Conservation (phyloP, 2,888 invertebrate species). For the Hemistola chrysoprasaria region DNA sequence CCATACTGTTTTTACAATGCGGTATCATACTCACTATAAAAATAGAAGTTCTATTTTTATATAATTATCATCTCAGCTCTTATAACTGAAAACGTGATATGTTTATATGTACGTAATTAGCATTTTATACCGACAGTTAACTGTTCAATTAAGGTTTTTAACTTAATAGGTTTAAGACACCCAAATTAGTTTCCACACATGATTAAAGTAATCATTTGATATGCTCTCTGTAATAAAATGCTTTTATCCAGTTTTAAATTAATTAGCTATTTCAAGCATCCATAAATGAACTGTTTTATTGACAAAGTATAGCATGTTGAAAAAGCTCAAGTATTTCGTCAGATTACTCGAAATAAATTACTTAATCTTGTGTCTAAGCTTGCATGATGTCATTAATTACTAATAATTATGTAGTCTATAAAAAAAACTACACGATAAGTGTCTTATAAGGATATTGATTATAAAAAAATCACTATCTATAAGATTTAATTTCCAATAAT, state of each 20-base stretch:
- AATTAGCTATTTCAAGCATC: slow-evolving; percentile 31
- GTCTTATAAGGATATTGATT: too few species aligned
- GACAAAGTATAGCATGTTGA: slow-evolving; percentile 5
- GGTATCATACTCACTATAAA: slow-evolving; percentile 58
- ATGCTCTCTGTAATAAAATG: slow-evolving; percentile 36
- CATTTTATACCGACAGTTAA: slow-evolving; percentile 32
- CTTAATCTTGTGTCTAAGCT: not conserved
- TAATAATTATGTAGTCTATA: too few species aligned
- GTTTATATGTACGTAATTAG: slow-evolving; percentile 47
- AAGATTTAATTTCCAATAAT: too few species aligned
- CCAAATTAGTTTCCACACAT: slow-evolving; percentile 32
- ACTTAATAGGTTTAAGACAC: slow-evolving; percentile 17
- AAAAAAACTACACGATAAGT: too few species aligned
- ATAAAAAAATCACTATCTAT: too few species aligned
- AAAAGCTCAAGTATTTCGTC: slow-evolving; percentile 3
- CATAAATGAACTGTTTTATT: slow-evolving; percentile 20
- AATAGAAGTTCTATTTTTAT: slow-evolving; percentile 67
- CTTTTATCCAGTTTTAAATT: slow-evolving; percentile 31
- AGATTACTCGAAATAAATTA: slow-evolving; percentile 6
- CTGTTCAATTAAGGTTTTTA: slow-evolving; percentile 10
- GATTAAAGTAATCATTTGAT: slow-evolving; percentile 36
- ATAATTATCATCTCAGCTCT: slow-evolving; percentile 52
- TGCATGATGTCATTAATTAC: too few species aligned
- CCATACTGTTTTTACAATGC: slow-evolving; percentile 3
- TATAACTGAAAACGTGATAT: slow-evolving; percentile 36